A percentile compares a stretch with the other conserved stretches of the same genome.
Evolutionary conservation across 2,113 vertebrate species (phyloP).

Genomic region (Gasterosteus nipponicus): DNA sequence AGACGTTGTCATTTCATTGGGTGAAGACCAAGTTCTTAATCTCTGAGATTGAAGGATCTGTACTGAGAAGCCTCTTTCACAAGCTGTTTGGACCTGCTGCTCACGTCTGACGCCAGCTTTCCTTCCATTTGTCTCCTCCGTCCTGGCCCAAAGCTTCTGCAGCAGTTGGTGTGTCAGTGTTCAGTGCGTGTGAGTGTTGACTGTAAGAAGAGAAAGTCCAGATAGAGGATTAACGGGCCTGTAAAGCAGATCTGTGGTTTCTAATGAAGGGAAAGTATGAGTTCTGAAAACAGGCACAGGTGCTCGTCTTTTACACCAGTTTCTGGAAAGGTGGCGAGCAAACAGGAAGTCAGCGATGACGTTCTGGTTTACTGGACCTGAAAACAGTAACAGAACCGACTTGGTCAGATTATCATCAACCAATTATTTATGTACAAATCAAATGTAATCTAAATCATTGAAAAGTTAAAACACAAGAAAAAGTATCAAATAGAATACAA

Average conservation of each 20-base stretch:
- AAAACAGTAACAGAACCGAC: no score
- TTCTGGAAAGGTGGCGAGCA: no score
- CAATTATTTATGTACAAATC: no score
- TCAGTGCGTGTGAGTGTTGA: conserved; percentile 13
- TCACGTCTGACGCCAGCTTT: conserved; percentile 7
- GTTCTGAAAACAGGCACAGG: no score
- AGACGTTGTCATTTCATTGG: background rate
- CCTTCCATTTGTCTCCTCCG: conserved; percentile 51
- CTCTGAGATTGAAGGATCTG: conserved; percentile 8
- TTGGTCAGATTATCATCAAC: no score
- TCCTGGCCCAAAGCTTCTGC: background rate
- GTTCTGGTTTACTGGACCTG: no score
- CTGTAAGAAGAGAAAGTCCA: conserved; percentile 30
- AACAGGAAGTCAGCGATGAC: no score
- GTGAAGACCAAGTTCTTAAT: conserved; percentile 8
- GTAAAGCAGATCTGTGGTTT: background rate
- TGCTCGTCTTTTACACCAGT: no score
- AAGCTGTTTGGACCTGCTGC: conserved; percentile 16
- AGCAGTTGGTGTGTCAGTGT: conserved; percentile 22
- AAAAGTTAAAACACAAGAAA: no score
- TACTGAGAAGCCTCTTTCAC: conserved; percentile 10
- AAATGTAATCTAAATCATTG: no score
- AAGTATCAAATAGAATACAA: no score
- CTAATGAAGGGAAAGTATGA: conserved; percentile 4
- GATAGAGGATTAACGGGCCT: conserved; percentile 28